Evolutionary conservation across 2,797 vertebrate genomes (phyloP), one percentile per base, ranked within the genome.

Genomic region (Enteromius paludinosus): DNA sequence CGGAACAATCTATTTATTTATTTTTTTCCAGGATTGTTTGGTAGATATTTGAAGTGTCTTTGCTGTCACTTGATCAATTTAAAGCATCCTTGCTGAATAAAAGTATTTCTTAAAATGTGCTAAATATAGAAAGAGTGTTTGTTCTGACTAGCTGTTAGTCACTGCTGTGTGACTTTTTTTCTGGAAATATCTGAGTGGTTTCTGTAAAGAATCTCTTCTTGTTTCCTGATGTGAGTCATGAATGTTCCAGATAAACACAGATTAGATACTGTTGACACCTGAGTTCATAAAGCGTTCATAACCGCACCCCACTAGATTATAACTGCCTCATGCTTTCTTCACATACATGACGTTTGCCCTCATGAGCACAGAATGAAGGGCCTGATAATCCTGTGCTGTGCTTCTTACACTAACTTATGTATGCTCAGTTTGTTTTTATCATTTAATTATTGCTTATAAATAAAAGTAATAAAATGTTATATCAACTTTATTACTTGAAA

Each of bases 221-320:
- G 1, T 7, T 74, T 75, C 72, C 72, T 38, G 52, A 3, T 61
- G 23, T 76, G 74, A 76, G 74, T 76, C 56, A 76, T n/a, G 69
- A 28, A 18, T 17, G 28, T 20, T 2, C 1, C 41, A 59, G 43
- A 62, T 49, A 47, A 64, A 49, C 70, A 65, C 59, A 38, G 59
- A 74, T 62, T 78, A 78, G 61, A 78, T 17, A n/a, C 15, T 0
- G 1, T 47, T 62, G 25, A 61, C 30, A 17, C 7, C 25, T 0
- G 47, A n/a, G 18, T 52, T 52, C 49, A 52, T 52, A 49, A 49
- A 49, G 17, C 17, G 30, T 41, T 68, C 64, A 35, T 14, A 64
- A 65, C 6, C 18, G 6, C 35, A 30, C 17, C 15, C n/a, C 18
- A 56, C 6, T 4, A 10, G 20, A 5, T 28, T 11, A 68, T 65